phyloP scores from a whole-genome alignment of 2,797 vertebrate genomes.

The Cyprinella venusta region DNA sequence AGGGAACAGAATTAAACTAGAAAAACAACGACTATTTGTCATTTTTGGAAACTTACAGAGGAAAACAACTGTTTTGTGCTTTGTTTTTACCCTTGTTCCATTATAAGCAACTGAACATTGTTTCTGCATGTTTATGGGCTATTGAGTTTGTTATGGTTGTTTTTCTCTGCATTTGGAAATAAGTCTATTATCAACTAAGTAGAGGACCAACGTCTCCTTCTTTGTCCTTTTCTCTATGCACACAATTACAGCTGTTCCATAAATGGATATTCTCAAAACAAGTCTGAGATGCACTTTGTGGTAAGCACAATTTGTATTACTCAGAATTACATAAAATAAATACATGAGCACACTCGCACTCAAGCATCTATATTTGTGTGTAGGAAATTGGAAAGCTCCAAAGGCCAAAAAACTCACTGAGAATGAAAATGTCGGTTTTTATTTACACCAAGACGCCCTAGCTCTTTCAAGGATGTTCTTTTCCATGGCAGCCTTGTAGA shows the following conservation, averaged over 20 bases:
- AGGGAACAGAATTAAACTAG: background rate
- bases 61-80: background rate
- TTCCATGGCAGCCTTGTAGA: conserved; percentile 29
- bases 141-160: conserved; percentile 17
- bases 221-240: conserved; percentile 2
- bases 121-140: background rate
- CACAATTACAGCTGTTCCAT: conserved; percentile 24
- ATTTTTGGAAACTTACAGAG: background rate
- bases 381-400: conserved; percentile 13
- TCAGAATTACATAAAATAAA: background rate
- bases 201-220: background rate
- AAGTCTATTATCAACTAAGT: conserved; percentile 7
- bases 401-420: conserved; percentile 4
- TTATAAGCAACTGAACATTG: conserved; percentile 5
- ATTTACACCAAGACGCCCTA: conserved; percentile 32
- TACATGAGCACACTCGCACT: background rate
- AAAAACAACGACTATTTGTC: background rate
- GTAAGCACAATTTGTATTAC: background rate
- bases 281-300: conserved; percentile 10
- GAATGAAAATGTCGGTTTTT: conserved; percentile 49
- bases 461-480: conserved; percentile 37
- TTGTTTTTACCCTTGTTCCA: conserved; percentile 1
- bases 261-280: conserved; percentile 45
- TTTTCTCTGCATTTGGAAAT: background rate
- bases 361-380: background rate